Conservation (phyloP, 2,113 vertebrate species). For the Butorides virescens region DNA sequence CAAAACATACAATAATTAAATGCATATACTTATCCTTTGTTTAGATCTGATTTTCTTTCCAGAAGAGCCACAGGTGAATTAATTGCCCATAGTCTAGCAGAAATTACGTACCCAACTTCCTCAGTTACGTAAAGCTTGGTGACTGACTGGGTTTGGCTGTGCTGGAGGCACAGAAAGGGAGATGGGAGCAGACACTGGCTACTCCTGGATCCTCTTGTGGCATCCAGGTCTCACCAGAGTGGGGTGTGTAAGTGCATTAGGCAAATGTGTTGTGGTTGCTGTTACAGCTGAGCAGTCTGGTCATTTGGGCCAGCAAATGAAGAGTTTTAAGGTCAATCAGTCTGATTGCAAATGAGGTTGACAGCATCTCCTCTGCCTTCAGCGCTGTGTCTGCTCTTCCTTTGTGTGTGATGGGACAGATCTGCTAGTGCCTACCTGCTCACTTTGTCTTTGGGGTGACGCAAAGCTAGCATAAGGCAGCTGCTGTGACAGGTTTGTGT, state of each 20-base stretch:
- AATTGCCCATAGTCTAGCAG: neutral
- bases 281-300: neutral
- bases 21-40: slow-evolving; percentile 12
- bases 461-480: neutral
- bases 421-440: neutral
- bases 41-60: slow-evolving; percentile 38
- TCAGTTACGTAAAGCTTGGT: neutral
- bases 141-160: neutral
- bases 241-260: fast-evolving
- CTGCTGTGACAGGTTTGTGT: neutral
- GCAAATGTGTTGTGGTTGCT: neutral
- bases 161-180: neutral
- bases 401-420: neutral
- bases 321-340: neutral
- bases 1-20: neutral
- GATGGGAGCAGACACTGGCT: neutral
- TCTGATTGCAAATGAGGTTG: neutral
- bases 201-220: neutral
- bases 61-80: neutral
- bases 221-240: neutral
- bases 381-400: neutral
- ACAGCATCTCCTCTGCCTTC: neutral
- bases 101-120: neutral
- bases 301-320: neutral
- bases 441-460: neutral